Conservation (phyloP, 2,113 vertebrate genomes). For the Numenius arquata region DNA sequence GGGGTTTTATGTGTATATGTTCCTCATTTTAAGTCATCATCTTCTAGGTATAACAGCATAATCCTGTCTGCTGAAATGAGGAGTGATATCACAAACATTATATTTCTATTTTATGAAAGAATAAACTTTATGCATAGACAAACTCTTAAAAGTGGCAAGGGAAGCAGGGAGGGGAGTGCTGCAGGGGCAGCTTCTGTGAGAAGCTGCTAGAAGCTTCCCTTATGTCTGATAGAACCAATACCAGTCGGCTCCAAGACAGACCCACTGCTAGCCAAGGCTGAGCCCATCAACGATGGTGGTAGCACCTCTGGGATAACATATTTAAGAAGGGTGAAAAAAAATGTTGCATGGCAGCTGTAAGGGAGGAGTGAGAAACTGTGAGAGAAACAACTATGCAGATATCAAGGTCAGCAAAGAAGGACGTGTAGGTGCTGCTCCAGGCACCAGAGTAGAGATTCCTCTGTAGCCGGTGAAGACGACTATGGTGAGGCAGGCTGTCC, state of each 20-base stretch:
- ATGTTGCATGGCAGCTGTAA: fast-evolving
- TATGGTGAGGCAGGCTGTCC: neutral
- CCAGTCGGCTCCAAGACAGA: fast-evolving
- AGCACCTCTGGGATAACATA: neutral
- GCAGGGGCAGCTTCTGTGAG: neutral
- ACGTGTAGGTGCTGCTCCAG: neutral
- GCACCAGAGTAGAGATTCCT: fast-evolving
- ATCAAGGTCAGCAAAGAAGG: neutral
- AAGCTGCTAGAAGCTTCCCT: neutral
- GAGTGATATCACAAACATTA: neutral
- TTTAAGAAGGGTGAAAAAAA: neutral
- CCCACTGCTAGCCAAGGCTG: fast-evolving
- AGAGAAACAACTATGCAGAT: neutral
- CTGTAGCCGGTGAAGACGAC: fast-evolving
- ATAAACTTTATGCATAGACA: neutral
- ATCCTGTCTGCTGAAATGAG: neutral
- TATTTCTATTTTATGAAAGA: neutral
- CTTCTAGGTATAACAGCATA: neutral
- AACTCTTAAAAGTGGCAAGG: neutral
- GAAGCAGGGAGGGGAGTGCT: fast-evolving
- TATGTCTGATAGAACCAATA: neutral
- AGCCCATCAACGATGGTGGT: fast-evolving
- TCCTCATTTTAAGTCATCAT: conserved; percentile 6
- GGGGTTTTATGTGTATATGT: neutral
- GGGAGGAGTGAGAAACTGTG: neutral